Base-by-base conservation (phyloP, 2,797 vertebrate species). In the Arctocebus calabarensis region DNA sequence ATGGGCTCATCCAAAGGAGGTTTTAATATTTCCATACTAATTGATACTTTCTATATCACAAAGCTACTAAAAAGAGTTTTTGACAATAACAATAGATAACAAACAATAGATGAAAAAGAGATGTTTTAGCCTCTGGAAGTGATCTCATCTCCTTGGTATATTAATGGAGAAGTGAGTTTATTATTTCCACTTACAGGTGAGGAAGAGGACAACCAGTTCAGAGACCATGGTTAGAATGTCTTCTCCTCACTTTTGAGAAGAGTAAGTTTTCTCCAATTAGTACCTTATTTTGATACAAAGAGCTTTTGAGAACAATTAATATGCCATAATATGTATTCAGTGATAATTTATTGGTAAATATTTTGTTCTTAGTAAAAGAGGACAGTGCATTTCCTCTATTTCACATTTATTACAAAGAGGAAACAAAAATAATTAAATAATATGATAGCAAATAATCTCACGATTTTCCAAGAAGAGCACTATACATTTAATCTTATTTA, bases 161-260 rank as follows among this genome's bases (percentile, higher is more conserved):
- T 37, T 55, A 62, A 79, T n/a, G 34, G 66, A 45, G n/a, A 86
- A 8, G 74, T 79, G 91, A 34, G 17, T 43, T 79, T 62, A 25
- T 83, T 55, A 29, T 12, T 45, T 45, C n/a, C 17, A 43, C 20
- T 43, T 6, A 23, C 70, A 29, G 64, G 11, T 59, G 34, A 45
- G 62, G 40, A 88, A 57, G 34, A 86, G 34, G 45, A 0, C 10
- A 71, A 9, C 68, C 32, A 59, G 27, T 59, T 78, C 68, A 52
- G 62, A 86, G 59, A 52, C 6, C 27, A 1, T 22, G 25, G 32
- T 77, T 96, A 73, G 37, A 25, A 12, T 64, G 19, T 75, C 34
- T 59, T 84, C 57, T 89, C 29, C 29, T 92, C 55, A 57, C 79
- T 79, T 84, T 83, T 89, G 71, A 91, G 64, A 79, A 86, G 61